Evolutionary conservation across 2,888 invertebrate genomes (phyloP).

Genomic region (Pheosia tremula): DNA sequence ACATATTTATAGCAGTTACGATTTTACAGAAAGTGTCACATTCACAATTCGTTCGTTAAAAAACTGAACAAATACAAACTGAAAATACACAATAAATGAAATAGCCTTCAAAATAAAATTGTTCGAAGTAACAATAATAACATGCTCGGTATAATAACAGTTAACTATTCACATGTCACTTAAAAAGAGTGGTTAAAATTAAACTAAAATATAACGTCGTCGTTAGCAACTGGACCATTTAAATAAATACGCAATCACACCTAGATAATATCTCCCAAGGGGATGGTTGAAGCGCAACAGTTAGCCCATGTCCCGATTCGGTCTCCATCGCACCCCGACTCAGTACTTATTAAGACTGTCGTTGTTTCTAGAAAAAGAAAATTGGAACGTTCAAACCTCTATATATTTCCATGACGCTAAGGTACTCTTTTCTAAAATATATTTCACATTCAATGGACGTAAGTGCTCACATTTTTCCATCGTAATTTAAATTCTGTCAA

Average conservation of each 20-base stretch:
- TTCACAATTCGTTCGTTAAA: too few relatives aligned
- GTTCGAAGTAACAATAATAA: too few relatives aligned
- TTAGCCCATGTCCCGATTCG: slow-evolving; percentile 58
- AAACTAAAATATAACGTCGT: slow-evolving; percentile 34
- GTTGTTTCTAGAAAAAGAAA: slow-evolving; percentile 3
- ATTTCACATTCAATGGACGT: slow-evolving; percentile 12
- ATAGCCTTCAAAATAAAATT: too few relatives aligned
- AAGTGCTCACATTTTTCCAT: slow-evolving; percentile 26
- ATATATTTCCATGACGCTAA: neutral
- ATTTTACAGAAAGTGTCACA: slow-evolving; percentile 26
- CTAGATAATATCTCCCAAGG: slow-evolving; percentile 36
- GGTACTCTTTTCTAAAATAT: slow-evolving; percentile 8
- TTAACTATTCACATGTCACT: too few relatives aligned
- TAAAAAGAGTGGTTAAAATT: neutral
- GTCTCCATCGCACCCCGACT: slow-evolving; percentile 38
- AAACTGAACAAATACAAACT: too few relatives aligned
- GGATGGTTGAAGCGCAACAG: slow-evolving; percentile 61
- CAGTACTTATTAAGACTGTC: slow-evolving; percentile 28
- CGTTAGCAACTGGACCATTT: slow-evolving; percentile 45
- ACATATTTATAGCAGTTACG: slow-evolving; percentile 40
- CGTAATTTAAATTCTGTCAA: slow-evolving; percentile 46
- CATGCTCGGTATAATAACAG: too few relatives aligned
- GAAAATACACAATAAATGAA: too few relatives aligned
- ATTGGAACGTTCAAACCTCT: slow-evolving; percentile 11
- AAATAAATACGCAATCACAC: slow-evolving; percentile 57